These are phyloP conservation scores for Pyralis farinalis DNA, from an alignment of 2,888 invertebrate genomes.

Conservation along the genomic window DNA sequence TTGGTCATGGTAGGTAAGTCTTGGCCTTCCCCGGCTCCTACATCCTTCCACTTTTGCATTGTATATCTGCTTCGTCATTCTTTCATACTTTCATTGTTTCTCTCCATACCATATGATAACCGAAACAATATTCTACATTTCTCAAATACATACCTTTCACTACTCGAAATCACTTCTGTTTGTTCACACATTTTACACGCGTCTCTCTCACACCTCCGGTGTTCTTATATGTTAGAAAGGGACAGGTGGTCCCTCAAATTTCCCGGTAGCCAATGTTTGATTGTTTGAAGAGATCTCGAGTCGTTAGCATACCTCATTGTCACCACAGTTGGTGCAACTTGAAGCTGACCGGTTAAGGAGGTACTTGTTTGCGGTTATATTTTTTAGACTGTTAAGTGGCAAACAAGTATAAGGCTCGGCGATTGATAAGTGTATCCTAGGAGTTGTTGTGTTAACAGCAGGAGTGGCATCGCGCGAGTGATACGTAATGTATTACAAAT, in stretches of 20 bases:
- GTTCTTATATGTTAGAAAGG: constrained; percentile 22
- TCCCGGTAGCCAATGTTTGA: constrained; percentile 57
- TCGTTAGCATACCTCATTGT: constrained; percentile 40
- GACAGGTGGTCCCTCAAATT: constrained; percentile 44
- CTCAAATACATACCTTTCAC: constrained; percentile 3
- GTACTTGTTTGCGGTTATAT: constrained; percentile 1
- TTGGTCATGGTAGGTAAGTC: too few species aligned
- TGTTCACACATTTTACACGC: constrained; percentile 47
- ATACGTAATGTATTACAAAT: too few species aligned
- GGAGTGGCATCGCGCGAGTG: too few species aligned
- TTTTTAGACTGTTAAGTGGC: too few species aligned
- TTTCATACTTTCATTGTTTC: too few species aligned
- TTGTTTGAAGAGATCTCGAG: constrained; percentile 56
- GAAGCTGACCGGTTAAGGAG: constrained; percentile 9
- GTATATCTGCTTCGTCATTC: too few species aligned
- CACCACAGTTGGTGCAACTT: constrained; percentile 18
- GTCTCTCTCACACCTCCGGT: constrained; percentile 21
- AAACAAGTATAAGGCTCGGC: too few species aligned
- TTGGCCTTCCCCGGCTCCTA: too few species aligned
- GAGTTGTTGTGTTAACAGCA: too few species aligned
- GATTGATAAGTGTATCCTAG: too few species aligned
- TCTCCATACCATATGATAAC: too few species aligned
- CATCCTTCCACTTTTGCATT: too few species aligned
- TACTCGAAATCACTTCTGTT: constrained; percentile 33
- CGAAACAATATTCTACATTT: neutral